Conservation (phyloP, 2,113 vertebrate species). For the Pleuronectes platessa region DNA sequence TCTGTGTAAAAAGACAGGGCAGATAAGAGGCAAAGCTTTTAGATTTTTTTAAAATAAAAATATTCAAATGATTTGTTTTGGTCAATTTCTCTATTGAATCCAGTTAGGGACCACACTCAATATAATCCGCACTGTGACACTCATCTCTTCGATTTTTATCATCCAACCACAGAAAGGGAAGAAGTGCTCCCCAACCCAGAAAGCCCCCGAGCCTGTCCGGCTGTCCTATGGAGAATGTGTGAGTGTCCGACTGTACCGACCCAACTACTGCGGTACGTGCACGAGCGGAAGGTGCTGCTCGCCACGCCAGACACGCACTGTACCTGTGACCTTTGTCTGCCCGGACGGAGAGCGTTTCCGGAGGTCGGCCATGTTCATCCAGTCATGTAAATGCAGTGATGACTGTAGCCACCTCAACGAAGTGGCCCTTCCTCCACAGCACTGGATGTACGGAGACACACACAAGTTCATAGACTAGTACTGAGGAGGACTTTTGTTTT, state of each 20-base stretch:
- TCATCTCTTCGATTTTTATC: slow-evolving; percentile 5
- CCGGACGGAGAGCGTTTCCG: slow-evolving; percentile 78
- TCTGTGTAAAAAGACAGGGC: slow-evolving; percentile 17
- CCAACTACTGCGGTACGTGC: slow-evolving; percentile 83
- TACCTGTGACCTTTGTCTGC: slow-evolving; percentile 81
- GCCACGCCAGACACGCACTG: slow-evolving; percentile 81
- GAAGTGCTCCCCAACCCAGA: slow-evolving; percentile 80
- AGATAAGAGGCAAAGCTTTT: slow-evolving; percentile 19
- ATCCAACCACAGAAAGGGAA: slow-evolving; percentile 75
- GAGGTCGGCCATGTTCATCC: slow-evolving; percentile 84
- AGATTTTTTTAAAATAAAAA: neutral
- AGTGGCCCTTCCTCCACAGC: slow-evolving; percentile 74
- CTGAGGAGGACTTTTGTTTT: neutral
- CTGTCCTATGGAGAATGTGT: slow-evolving; percentile 81
- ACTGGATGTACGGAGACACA: slow-evolving; percentile 80
- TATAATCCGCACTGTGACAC: neutral
- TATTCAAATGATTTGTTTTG: neutral
- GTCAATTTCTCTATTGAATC: neutral
- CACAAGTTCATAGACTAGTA: slow-evolving; percentile 78
- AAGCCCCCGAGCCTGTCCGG: slow-evolving; percentile 70
- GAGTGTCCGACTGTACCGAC: slow-evolving; percentile 80
- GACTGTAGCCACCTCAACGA: slow-evolving; percentile 83
- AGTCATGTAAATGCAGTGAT: slow-evolving; percentile 83
- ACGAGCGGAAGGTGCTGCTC: slow-evolving; percentile 82
- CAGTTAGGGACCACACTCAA: neutral